Percentiles rank a stretch among this genome's conserved stretches.
Evolutionary conservation across 2,797 vertebrate species (phyloP).

Genomic region (Falco peregrinus): DNA sequence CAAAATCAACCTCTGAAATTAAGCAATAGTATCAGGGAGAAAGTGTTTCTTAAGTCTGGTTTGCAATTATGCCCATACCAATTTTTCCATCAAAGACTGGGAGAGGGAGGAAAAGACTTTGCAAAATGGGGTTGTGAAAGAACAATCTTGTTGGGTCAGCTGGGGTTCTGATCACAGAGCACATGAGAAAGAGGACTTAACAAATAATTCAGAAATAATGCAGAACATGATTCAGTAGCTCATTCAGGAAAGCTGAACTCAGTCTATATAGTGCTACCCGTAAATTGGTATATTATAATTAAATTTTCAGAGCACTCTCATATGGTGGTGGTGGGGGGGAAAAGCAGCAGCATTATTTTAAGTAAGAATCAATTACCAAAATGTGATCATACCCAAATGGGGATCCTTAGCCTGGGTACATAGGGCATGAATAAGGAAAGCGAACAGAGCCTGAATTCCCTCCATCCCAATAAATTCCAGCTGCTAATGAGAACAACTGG

Average conservation of each 20-base stretch:
- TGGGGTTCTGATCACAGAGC: neutral
- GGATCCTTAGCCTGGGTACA: neutral
- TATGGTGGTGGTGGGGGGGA: too few relatives aligned
- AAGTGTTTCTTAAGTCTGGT: neutral
- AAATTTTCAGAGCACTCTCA: neutral
- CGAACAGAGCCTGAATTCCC: neutral
- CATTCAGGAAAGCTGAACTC: neutral
- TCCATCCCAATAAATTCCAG: neutral
- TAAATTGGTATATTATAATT: neutral
- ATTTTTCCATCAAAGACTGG: neutral
- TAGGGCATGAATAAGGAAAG: neutral
- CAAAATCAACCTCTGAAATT: neutral
- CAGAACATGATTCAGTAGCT: neutral
- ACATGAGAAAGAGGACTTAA: neutral
- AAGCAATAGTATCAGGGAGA: neutral
- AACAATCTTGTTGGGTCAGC: neutral
- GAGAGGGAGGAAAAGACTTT: neutral
- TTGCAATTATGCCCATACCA: neutral
- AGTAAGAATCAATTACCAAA: neutral
- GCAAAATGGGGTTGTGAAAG: neutral
- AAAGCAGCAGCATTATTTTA: neutral
- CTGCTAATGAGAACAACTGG: neutral
- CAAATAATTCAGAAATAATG: neutral
- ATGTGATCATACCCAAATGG: neutral
- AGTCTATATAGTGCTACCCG: fast-evolving